Percentiles rank a stretch among this genome's conserved stretches.
These are phyloP conservation scores for Arctocebus calabarensis DNA, from an alignment of 2,797 vertebrate species.

Conservation along the genomic window DNA sequence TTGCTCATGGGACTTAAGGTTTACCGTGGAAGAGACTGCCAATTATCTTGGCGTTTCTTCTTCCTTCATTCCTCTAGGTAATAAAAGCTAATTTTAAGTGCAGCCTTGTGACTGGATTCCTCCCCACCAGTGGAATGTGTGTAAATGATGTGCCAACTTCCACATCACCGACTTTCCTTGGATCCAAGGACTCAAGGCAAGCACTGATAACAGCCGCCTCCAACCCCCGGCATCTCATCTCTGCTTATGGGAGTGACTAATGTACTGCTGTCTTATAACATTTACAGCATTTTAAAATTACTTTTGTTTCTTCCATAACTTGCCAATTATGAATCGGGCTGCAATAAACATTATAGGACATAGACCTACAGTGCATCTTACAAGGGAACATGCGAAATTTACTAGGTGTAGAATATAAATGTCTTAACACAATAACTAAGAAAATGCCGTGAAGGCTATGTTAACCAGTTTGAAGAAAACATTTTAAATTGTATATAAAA, in stretches of 20 bases:
- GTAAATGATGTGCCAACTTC: background rate
- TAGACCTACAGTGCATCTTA: no score
- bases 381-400: no score
- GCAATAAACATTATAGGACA: no score
- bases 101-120: background rate
- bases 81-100: background rate
- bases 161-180: background rate
- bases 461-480: no score
- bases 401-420: no score
- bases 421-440: no score
- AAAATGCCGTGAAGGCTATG: no score
- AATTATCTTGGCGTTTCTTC: background rate
- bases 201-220: background rate
- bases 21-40: background rate
- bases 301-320: background rate
- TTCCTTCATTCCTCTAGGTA: conserved; percentile 24
- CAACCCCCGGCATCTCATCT: background rate
- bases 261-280: background rate
- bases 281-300: background rate
- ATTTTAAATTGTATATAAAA: no score
- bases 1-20: background rate
- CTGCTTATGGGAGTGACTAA: background rate
- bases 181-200: background rate
- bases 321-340: no score
- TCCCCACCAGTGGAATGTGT: background rate